phyloP scores from a whole-genome alignment of 1,140 invertebrate genomes.

The Cydia amplana region DNA sequence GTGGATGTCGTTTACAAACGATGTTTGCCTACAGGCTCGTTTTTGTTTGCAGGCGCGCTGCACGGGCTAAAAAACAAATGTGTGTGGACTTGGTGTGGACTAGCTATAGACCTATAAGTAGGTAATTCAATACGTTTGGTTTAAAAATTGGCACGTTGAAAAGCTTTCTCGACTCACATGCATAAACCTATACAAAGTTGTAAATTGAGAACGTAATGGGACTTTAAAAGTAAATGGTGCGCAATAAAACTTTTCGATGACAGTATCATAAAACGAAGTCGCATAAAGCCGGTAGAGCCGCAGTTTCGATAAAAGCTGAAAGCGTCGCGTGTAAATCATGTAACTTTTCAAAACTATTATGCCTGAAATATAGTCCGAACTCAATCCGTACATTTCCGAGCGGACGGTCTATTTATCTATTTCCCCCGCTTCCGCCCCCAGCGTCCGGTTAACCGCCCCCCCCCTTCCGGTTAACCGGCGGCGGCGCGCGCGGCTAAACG shows the following conservation, averaged over 20 bases:
- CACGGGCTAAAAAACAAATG: not conserved
- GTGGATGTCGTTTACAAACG: slow-evolving; percentile 54
- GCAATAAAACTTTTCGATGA: slow-evolving; percentile 60
- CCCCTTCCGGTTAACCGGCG: slow-evolving; percentile 78
- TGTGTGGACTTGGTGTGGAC: slow-evolving; percentile 23
- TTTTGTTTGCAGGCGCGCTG: not conserved
- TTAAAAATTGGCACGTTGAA: too few relatives aligned
- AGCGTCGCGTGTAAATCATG: slow-evolving; percentile 74
- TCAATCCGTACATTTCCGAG: slow-evolving; percentile 79
- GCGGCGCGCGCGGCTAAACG: slow-evolving; percentile 75
- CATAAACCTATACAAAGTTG: slow-evolving; percentile 41
- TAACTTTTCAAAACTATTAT: slow-evolving; percentile 78
- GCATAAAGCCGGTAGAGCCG: slow-evolving; percentile 50
- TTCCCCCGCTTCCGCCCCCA: slow-evolving; percentile 76
- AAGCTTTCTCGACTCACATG: not conserved
- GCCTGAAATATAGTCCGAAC: slow-evolving; percentile 77
- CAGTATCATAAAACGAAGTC: slow-evolving; percentile 59
- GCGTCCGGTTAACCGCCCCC: slow-evolving; percentile 78
- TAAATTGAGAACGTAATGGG: slow-evolving; percentile 49
- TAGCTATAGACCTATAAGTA: not conserved
- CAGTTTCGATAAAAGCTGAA: slow-evolving; percentile 63
- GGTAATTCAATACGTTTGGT: too few relatives aligned
- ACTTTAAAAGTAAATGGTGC: slow-evolving; percentile 54
- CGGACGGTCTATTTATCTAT: slow-evolving; percentile 79
- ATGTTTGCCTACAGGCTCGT: slow-evolving; percentile 37